Evolutionary conservation across 2,888 invertebrate species (phyloP).

Genomic region (Exephanes ischioxanthus): DNA sequence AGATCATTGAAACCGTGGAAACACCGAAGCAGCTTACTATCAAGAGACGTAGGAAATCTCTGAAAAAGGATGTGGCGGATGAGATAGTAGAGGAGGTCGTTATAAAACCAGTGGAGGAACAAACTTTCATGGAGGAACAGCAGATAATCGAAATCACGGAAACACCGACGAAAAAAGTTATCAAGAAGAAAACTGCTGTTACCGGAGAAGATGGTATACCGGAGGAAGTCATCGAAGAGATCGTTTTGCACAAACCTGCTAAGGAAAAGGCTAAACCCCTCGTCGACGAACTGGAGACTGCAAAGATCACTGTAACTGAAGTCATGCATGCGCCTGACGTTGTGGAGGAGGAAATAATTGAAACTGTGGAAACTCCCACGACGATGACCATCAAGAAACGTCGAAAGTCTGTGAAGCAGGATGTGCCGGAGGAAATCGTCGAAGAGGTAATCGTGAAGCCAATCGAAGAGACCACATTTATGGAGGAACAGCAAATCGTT

Average conservation of each 20-base stretch:
- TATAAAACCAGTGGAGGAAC: constrained; percentile 74
- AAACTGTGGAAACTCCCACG: constrained; percentile 70
- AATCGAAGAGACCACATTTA: constrained; percentile 60
- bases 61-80: constrained; percentile 66
- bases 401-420: constrained; percentile 67
- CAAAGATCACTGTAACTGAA: constrained; percentile 65
- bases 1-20: constrained; percentile 68
- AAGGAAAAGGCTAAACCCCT: constrained; percentile 69
- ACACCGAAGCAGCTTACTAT: constrained; percentile 60
- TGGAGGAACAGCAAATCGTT: constrained; percentile 75
- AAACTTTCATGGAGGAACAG: constrained; percentile 79
- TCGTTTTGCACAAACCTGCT: constrained; percentile 71
- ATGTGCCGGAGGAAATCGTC: constrained; percentile 71
- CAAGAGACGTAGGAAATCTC: constrained; percentile 66
- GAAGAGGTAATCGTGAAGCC: constrained; percentile 70
- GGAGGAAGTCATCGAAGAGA: constrained; percentile 76
- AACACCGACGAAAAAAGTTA: constrained; percentile 73
- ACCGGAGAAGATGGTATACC: constrained; percentile 74
- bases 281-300: constrained; percentile 82
- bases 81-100: constrained; percentile 73
- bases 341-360: constrained; percentile 71
- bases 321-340: constrained; percentile 72
- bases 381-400: constrained; percentile 67
- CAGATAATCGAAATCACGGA: constrained; percentile 74
- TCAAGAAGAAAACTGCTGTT: constrained; percentile 72